Evolutionary conservation across 2,797 vertebrate species (phyloP).

Genomic region (Centroberyx gerrardi): DNA sequence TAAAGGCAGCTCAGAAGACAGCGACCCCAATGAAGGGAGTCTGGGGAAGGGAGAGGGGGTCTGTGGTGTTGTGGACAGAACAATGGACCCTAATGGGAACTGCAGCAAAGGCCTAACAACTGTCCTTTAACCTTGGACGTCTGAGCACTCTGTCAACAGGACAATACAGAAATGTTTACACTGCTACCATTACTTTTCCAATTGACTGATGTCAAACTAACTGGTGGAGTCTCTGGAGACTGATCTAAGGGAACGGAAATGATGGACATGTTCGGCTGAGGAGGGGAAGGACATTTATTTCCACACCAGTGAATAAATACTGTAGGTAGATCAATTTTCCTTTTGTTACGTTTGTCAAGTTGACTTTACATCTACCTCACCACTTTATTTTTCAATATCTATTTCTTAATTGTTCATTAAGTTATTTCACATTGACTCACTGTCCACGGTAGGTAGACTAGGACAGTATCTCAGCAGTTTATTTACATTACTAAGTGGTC

Average conservation of each 20-base stretch:
- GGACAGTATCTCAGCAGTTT: conserved; percentile 42
- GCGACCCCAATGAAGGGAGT: conserved; percentile 71
- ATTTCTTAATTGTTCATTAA: conserved; percentile 42
- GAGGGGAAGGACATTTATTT: conserved; percentile 35
- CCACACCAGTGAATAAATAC: conserved; percentile 38
- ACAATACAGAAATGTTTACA: conserved; percentile 70
- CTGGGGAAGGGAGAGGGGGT: conserved; percentile 52
- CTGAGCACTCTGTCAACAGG: conserved; percentile 40
- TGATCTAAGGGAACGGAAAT: conserved; percentile 35
- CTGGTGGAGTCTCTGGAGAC: conserved; percentile 41
- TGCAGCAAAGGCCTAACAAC: conserved; percentile 76
- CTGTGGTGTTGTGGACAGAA: conserved; percentile 60
- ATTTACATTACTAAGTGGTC: conserved; percentile 43
- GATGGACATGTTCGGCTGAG: conserved; percentile 30
- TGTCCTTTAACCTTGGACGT: conserved; percentile 67
- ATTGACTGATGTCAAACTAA: conserved; percentile 36
- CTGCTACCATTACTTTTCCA: conserved; percentile 45
- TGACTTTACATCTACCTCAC: conserved; percentile 83
- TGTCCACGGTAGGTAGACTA: conserved; percentile 19
- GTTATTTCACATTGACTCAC: conserved; percentile 40
- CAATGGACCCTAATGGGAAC: conserved; percentile 83
- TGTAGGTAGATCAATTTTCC: conserved; percentile 57
- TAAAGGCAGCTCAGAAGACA: conserved; percentile 83
- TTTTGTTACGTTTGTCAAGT: conserved; percentile 52
- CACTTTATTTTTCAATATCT: conserved; percentile 49